Evolutionary conservation across 2,113 vertebrate genomes (phyloP), one percentile per base, ranked within the genome.

Genomic region (Oncorhynchus mykiss): DNA sequence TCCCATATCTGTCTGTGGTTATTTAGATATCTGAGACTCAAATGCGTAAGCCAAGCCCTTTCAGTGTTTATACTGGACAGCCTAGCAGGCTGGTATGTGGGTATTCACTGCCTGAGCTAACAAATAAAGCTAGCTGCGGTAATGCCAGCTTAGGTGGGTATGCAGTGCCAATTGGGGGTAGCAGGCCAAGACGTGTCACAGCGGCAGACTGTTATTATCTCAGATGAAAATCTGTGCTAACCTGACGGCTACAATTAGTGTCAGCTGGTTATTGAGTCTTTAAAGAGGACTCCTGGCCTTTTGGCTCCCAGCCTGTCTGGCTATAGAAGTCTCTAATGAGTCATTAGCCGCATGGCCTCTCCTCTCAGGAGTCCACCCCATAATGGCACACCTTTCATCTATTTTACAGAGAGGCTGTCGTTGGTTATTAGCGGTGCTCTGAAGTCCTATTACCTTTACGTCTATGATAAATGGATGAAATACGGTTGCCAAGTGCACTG

Each of bases 361-460:
- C 89, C 86, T 93, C 92, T 90, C 89, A 83, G 87, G 82, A 90
- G 88, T 85, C 87, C 81, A 87, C 76, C 88, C 88, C 87, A 86
- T 93, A 92, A 94, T 89, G 88, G 91, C 90, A 90, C 91, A 93
- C 91, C 92, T 91, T 93, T 93, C 91, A 92, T 93, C 91, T 91
- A 90, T 92, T 93, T 91, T 90, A 91, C 91, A 93, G 91, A 91
- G 87, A 91, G 84, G 87, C 88, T 91, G 91, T 92, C 92, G 70
- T 89, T 84, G 88, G 90, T 91, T 90, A 92, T 94, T 93, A 93
- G 89, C 80, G 86, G 80, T 84, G 84, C 91, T 90, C 91, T 91
- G 89, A 91, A 92, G 92, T 91, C 90, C 89, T 87, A 92, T 93
- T 93, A 92, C 91, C 88, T 91, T 92, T 89, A 91, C 84, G 90